A percentile compares a stretch with the other conserved stretches of the same genome.
Evolutionary conservation across 2,888 invertebrate genomes (phyloP).

Genomic region (Cenopis cana): DNA sequence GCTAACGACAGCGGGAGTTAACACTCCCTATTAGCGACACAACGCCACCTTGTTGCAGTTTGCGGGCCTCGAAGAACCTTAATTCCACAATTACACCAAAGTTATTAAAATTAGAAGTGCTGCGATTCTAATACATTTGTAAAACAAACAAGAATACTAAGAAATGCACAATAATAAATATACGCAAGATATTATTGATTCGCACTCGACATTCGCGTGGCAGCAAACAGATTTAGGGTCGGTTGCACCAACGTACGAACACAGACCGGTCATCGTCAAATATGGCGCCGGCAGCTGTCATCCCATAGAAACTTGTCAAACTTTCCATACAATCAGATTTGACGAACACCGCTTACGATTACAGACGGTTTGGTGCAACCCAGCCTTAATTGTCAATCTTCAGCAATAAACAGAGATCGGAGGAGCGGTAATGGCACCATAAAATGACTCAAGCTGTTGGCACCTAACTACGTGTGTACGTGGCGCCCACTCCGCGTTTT

Average conservation of each 20-base stretch:
- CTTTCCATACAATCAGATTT: too few relatives aligned
- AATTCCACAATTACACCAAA: not conserved
- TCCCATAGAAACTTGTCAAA: too few relatives aligned
- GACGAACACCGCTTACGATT: too few relatives aligned
- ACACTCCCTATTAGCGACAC: constrained; percentile 18
- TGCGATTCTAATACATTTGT: too few relatives aligned
- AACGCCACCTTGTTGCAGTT: constrained; percentile 1
- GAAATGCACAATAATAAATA: too few relatives aligned
- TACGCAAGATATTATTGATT: too few relatives aligned
- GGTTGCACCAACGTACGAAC: too few relatives aligned
- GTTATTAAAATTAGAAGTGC: too few relatives aligned
- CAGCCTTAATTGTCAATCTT: constrained; percentile 21
- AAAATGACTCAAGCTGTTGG: constrained; percentile 28
- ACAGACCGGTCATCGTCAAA: too few relatives aligned
- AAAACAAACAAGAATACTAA: too few relatives aligned
- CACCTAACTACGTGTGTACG: constrained; percentile 35
- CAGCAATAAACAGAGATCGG: constrained; percentile 6
- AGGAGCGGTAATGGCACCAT: constrained; percentile 25
- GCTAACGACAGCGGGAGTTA: constrained; percentile 18
- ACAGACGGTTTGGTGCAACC: too few relatives aligned
- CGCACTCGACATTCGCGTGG: constrained; percentile 7
- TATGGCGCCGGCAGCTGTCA: too few relatives aligned
- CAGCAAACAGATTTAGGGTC: constrained; percentile 13
- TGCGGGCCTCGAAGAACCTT: not conserved
- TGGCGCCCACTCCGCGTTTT: constrained; percentile 17